Evolutionary conservation across 2,797 vertebrate genomes (phyloP).

Genomic region (Erpetoichthys calabaricus): DNA sequence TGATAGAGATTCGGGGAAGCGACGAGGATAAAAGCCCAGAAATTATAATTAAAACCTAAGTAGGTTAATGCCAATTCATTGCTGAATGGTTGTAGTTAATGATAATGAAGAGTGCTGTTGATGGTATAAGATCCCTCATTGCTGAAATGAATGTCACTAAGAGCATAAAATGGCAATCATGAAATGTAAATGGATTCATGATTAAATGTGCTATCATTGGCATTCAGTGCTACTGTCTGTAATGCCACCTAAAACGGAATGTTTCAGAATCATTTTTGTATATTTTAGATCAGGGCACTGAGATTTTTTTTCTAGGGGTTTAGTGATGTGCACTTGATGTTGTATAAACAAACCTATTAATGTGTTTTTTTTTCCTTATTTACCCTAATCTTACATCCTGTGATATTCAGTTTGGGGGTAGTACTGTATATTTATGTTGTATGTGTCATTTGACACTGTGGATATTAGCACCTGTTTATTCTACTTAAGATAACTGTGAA

Average conservation of each 20-base stretch:
- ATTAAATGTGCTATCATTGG: constrained; percentile 20
- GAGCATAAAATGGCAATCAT: constrained; percentile 22
- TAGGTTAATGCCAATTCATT: constrained; percentile 34
- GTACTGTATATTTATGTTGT: too few relatives aligned
- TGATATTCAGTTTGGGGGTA: too few relatives aligned
- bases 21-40: constrained; percentile 18
- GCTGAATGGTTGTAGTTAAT: constrained; percentile 26
- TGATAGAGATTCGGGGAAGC: constrained; percentile 13
- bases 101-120: constrained; percentile 30
- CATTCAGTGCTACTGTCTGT: constrained; percentile 9
- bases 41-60: constrained; percentile 33
- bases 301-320: too few relatives aligned
- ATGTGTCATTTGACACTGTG: too few relatives aligned
- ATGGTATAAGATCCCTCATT: constrained; percentile 26
- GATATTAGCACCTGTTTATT: too few relatives aligned
- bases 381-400: too few relatives aligned
- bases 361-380: too few relatives aligned
- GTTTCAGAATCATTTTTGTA: constrained; percentile 13
- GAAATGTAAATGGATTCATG: constrained; percentile 15
- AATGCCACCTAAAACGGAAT: constrained; percentile 35
- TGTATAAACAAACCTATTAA: too few relatives aligned
- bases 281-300: too few relatives aligned
- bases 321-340: too few relatives aligned
- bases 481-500: too few relatives aligned
- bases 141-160: constrained; percentile 32